These are phyloP conservation scores for Panurus biarmicus DNA, from an alignment of 2,113 vertebrate genomes.

Conservation along the genomic window DNA sequence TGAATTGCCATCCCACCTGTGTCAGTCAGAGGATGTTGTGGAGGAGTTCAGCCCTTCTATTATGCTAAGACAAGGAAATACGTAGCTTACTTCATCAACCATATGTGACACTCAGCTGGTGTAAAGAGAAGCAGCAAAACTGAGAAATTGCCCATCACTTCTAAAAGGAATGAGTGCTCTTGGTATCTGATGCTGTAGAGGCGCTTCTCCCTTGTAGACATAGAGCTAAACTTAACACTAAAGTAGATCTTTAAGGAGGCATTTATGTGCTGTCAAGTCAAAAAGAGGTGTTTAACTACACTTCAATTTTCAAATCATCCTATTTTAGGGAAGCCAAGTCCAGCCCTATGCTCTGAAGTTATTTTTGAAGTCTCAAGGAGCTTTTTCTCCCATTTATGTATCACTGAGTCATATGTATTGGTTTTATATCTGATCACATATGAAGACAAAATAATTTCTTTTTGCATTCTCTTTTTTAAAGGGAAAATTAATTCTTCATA, in stretches of 20 bases:
- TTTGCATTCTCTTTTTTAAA: background rate
- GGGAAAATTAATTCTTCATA: background rate
- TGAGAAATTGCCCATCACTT: background rate
- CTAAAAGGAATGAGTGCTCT: background rate
- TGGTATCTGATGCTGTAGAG: background rate
- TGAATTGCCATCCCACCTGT: background rate
- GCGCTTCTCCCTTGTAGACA: background rate
- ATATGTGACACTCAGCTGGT: background rate
- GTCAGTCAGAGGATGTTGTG: background rate
- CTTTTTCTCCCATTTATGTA: background rate
- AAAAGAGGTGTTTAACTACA: background rate
- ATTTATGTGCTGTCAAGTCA: background rate
- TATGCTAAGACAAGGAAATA: background rate
- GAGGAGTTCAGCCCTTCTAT: background rate
- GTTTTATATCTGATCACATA: background rate
- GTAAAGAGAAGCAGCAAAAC: background rate
- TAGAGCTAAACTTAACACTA: background rate
- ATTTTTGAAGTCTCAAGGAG: background rate
- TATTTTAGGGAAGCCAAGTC: background rate
- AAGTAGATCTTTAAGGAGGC: background rate
- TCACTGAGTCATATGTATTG: background rate
- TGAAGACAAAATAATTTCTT: background rate
- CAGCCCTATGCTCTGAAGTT: background rate
- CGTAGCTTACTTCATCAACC: background rate
- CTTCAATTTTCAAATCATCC: background rate